Evolutionary conservation across 2,888 invertebrate genomes (phyloP).

Genomic region (Lysandra coridon): DNA sequence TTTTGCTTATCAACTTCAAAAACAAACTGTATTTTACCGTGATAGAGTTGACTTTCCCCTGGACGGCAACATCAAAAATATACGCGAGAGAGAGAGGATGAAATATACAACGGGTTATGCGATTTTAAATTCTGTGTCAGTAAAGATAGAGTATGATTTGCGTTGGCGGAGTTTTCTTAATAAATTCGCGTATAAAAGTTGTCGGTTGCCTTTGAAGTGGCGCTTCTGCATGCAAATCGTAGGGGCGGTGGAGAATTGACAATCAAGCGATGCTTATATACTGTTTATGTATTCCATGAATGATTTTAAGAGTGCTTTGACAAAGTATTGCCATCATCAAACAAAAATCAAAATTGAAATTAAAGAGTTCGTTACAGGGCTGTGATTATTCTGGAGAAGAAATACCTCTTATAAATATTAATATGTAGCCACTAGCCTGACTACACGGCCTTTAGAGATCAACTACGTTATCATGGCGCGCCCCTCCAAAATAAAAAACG

Average conservation of each 20-base stretch:
- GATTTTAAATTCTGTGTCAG: not conserved
- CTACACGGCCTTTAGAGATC: too few relatives aligned
- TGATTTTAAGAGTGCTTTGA: conserved; percentile 7
- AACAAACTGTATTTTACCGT: not conserved
- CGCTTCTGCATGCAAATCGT: conserved; percentile 79
- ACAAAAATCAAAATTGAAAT: too few relatives aligned
- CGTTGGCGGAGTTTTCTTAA: conserved; percentile 32
- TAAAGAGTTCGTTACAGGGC: too few relatives aligned
- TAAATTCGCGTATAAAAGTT: conserved; percentile 57
- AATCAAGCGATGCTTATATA: conserved; percentile 45
- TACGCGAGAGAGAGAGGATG: not conserved
- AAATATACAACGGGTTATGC: not conserved
- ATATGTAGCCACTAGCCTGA: too few relatives aligned
- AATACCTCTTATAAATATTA: too few relatives aligned
- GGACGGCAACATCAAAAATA: not conserved
- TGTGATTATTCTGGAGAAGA: too few relatives aligned
- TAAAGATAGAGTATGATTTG: conserved; percentile 38
- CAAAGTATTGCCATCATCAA: not conserved
- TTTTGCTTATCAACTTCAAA: conserved; percentile 47
- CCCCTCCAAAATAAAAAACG: too few relatives aligned
- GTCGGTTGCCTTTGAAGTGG: conserved; percentile 77
- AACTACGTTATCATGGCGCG: too few relatives aligned
- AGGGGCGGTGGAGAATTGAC: conserved; percentile 56
- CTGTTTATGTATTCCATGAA: conserved; percentile 22
- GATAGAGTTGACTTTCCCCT: conserved; percentile 34